Base-by-base conservation (phyloP, 2,888 invertebrate genomes). In the Augiades crinisus region DNA sequence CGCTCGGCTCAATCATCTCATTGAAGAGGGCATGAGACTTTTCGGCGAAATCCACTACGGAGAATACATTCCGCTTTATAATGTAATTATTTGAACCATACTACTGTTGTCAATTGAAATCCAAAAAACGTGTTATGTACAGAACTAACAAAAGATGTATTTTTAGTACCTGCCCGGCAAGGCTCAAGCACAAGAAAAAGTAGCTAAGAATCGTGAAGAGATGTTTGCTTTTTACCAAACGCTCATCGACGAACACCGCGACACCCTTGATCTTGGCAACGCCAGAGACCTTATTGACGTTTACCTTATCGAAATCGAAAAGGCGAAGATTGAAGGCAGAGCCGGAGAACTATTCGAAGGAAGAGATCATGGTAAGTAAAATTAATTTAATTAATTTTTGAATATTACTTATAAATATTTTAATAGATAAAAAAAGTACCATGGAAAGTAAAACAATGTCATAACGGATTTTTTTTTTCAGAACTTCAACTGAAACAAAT, bases 401-500 rank as follows among this genome's bases (percentile, higher is more conserved):
- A n/a, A n/a, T n/a, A n/a, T n/a, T n/a, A n/a, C n/a, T n/a, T n/a
- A n/a, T n/a, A n/a, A n/a, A n/a, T n/a, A n/a, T n/a, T n/a, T n/a
- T n/a, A n/a, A n/a, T n/a, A n/a, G n/a, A n/a, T n/a, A n/a, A n/a
- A n/a, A n/a, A n/a, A n/a, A n/a, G n/a, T n/a, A n/a, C n/a, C n/a
- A n/a, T n/a, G n/a, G n/a, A n/a, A n/a, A n/a, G n/a, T n/a, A n/a
- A n/a, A n/a, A n/a, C n/a, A n/a, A n/a, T n/a, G n/a, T n/a, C n/a
- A n/a, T n/a, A n/a, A n/a, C n/a, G n/a, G n/a, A n/a, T n/a, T n/a
- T n/a, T 31, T 24, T 31, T 33, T 81, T 80, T 40, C 88, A 96
- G 97, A 97, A 90, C 92, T 95, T 47, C 98, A 98, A 84, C 91
- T 98, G 69, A 96, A 96, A 67, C 98, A 98, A 88, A 95, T 97